Conservation (phyloP, 2,888 invertebrate species). For the Macaria liturata region DNA sequence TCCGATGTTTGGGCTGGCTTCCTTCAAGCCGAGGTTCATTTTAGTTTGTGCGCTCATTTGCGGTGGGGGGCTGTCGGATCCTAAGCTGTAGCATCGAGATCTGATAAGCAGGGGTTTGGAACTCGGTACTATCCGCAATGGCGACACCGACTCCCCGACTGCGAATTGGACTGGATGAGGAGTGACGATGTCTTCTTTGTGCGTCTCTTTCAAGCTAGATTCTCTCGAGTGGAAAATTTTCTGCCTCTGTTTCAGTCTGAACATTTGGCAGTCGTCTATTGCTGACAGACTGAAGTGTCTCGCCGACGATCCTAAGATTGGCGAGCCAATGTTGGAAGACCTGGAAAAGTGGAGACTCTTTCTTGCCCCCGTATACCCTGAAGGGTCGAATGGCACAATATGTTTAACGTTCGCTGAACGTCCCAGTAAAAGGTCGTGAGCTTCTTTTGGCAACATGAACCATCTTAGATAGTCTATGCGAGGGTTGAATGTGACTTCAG, state of each 20-base stretch:
- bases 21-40: constrained; percentile 85
- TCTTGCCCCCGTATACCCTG: constrained; percentile 80
- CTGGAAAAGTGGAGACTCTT: constrained; percentile 68
- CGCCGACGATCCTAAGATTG: constrained; percentile 81
- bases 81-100: constrained; percentile 87
- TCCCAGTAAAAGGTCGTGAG: constrained; percentile 88
- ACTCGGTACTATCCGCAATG: constrained; percentile 60
- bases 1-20: constrained; percentile 66
- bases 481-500: constrained; percentile 87
- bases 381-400: constrained; percentile 89
- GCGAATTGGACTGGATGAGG: constrained; percentile 85
- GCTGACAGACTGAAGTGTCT: constrained; percentile 88
- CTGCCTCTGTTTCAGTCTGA: constrained; percentile 73
- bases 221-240: constrained; percentile 68
- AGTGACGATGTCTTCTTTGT: constrained; percentile 60
- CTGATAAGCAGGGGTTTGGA: constrained; percentile 58
- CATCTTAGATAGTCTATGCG: constrained; percentile 89
- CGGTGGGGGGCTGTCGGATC: constrained; percentile 80
- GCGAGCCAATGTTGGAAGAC: constrained; percentile 69
- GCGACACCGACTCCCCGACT: constrained; percentile 86
- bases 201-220: constrained; percentile 72
- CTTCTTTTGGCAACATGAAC: constrained; percentile 96
- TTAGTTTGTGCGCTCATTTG: constrained; percentile 85
- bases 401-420: constrained; percentile 90
- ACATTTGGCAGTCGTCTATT: constrained; percentile 82